Evolutionary conservation across 1,140 invertebrate species (phyloP), one percentile per base, ranked within the genome.

Genomic region (Pteromalus puparum): DNA sequence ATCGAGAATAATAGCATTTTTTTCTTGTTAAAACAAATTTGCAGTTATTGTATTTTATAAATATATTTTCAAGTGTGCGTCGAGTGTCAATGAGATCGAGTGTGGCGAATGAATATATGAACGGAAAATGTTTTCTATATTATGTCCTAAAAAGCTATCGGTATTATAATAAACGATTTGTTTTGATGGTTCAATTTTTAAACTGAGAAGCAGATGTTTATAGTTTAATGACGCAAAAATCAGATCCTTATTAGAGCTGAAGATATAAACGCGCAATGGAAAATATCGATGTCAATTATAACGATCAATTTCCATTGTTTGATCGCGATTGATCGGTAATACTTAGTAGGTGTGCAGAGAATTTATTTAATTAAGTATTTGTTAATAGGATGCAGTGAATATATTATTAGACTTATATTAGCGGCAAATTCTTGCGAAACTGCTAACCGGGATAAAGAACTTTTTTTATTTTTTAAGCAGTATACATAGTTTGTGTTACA

Each of bases 321-420:
- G 18, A 18, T 61, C 53, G 21, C 18, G 4, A 61, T n/a, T n/a
- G 53, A 61, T 61, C 21, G 53, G 53, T 61, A 21, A 61, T 61
- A 61, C 53, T 61, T 61, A 61, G 1, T n/a, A 61, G 53, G 53
- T 61, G 53, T 61, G 21, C n/a, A n/a, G n/a, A 61, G 21, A 61
- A 61, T n/a, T 61, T n/a, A 21, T 61, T 61, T 61, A 61, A 61
- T 61, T 61, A 61, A 61, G 53, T 61, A 61, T 61, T 61, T 61
- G 15, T 61, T 61, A n/a, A 15, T 61, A 61, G 21, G 21, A 61
- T 61, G 13, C 12, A 53, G 18, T 61, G 21, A 13, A 53, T 21
- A 53, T 21, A 61, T 61, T n/a, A 21, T 21, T 61, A 61, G 53
- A n/a, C 5, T 7, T 61, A 1, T n/a, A 61, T n/a, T 61, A 61